Conservation (phyloP, 1,140 invertebrate genomes). For the Pteromalus puparum region DNA sequence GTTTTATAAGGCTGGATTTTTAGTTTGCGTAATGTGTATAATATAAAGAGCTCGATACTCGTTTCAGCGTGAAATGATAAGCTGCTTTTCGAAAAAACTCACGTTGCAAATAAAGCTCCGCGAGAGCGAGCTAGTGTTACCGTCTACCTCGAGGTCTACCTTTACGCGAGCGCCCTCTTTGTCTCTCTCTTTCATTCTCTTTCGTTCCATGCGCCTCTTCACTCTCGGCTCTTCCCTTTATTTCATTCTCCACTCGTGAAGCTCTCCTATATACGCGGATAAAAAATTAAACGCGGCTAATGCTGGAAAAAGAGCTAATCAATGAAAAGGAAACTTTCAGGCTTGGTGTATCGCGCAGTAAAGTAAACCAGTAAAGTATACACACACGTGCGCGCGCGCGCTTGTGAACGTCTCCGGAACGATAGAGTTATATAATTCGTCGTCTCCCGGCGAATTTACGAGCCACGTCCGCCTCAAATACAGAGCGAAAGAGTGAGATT, state of each 20-base stretch:
- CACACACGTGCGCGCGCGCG: too few species aligned
- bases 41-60: neutral
- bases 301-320: neutral
- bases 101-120: neutral
- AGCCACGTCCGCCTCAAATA: neutral
- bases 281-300: neutral
- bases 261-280: too few species aligned
- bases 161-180: neutral
- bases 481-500: neutral
- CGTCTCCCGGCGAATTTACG: neutral
- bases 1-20: neutral
- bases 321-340: neutral
- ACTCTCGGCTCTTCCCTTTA: neutral
- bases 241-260: neutral
- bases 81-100: slow-evolving; percentile 12
- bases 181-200: neutral
- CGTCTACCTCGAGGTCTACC: too few species aligned
- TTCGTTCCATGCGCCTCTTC: neutral
- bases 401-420: too few species aligned
- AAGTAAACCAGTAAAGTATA: too few species aligned
- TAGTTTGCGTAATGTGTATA: neutral
- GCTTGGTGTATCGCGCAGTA: too few species aligned
- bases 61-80: neutral
- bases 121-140: too few species aligned
- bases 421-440: neutral